phyloP scores from a whole-genome alignment of 1,140 invertebrate genomes.

The Arctopsyche grandis region DNA sequence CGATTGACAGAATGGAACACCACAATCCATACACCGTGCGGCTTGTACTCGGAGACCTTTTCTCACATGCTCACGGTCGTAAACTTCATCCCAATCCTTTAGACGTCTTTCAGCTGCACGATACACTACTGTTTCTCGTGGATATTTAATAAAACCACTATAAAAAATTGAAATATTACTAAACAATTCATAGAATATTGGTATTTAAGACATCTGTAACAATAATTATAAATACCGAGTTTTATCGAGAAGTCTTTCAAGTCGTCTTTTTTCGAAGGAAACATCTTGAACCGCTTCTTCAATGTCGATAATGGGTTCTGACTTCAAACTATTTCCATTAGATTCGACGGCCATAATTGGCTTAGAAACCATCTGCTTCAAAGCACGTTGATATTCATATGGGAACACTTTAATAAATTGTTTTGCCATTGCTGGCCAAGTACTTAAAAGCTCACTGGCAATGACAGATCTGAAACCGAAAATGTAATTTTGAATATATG shows the following conservation, averaged over 20 bases:
- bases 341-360: constrained; percentile 58
- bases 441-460: constrained; percentile 80
- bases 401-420: constrained; percentile 98
- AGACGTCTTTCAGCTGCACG: constrained; percentile 83
- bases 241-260: constrained; percentile 89
- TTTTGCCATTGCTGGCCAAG: constrained; percentile 83
- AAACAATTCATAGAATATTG: not conserved
- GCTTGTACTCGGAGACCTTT: constrained; percentile 92
- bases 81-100: constrained; percentile 98
- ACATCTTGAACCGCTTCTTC: constrained; percentile 86
- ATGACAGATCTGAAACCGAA: constrained; percentile 73
- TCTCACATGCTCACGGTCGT: constrained; percentile 86
- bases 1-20: constrained; percentile 98
- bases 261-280: constrained; percentile 79
- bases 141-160: constrained; percentile 96
- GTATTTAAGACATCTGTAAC: constrained; percentile 10
- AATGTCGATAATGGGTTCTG: constrained; percentile 79
- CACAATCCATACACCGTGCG: constrained; percentile 99
- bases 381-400: constrained; percentile 93
- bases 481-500: not conserved
- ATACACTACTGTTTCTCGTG: constrained; percentile 86
- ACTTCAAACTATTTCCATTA: constrained; percentile 58
- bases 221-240: constrained; percentile 70
- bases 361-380: constrained; percentile 79
- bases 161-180: constrained; percentile 22